A percentile compares a stretch with the other conserved stretches of the same genome.
These are phyloP conservation scores for Otocyon megalotis DNA, from an alignment of 2,113 vertebrate genomes.

Conservation along the genomic window DNA sequence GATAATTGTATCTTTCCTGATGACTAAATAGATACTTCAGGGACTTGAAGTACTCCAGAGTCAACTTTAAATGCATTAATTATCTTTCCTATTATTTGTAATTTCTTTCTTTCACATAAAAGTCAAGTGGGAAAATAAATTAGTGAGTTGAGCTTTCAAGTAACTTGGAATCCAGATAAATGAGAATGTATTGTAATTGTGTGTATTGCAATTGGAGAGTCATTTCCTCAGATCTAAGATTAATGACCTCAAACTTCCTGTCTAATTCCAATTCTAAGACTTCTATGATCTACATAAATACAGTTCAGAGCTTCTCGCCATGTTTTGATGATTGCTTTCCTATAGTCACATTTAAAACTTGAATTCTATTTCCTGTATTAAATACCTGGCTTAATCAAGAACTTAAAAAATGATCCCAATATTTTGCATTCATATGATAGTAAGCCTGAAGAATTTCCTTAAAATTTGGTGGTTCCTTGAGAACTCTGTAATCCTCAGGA, in stretches of 20 bases:
- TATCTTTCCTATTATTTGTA: conserved; percentile 69
- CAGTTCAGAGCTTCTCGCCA: background rate
- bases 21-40: conserved; percentile 64
- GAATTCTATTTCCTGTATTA: conserved; percentile 1
- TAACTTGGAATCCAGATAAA: conserved; percentile 58
- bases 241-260: conserved; percentile 65
- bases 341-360: background rate
- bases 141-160: conserved; percentile 69
- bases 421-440: conserved; percentile 12
- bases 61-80: conserved; percentile 67
- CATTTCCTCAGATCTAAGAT: conserved; percentile 65
- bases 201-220: conserved; percentile 57
- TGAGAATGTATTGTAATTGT: conserved; percentile 66
- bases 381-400: conserved; percentile 55
- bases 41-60: conserved; percentile 53
- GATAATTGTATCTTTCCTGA: conserved; percentile 54
- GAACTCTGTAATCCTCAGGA: background rate
- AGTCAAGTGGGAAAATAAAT: conserved; percentile 75
- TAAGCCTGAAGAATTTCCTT: background rate
- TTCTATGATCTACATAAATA: conserved; percentile 42
- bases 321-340: conserved; percentile 18
- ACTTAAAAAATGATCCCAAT: conserved; percentile 9
- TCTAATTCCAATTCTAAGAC: conserved; percentile 46
- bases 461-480: background rate
- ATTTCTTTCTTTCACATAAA: conserved; percentile 71